Evolutionary conservation across 2,113 vertebrate genomes (phyloP).

Genomic region (Ptychochromis oligacanthus): DNA sequence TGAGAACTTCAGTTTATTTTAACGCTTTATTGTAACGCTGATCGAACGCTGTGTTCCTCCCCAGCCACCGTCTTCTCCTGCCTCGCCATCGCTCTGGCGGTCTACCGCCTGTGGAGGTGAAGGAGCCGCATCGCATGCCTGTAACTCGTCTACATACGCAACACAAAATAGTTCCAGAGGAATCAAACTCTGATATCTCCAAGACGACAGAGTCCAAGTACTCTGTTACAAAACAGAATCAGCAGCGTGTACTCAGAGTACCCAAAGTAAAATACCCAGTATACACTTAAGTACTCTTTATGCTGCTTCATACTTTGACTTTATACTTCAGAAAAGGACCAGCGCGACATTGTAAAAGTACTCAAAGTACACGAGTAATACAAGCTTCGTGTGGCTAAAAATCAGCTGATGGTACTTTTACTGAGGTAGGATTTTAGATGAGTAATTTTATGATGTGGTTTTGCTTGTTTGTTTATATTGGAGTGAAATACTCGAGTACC

Average conservation of each 20-base stretch:
- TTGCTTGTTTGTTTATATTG: too few species aligned
- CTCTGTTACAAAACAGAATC: neutral
- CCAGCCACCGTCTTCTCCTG: constrained; percentile 91
- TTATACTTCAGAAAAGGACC: neutral
- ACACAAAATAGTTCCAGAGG: neutral
- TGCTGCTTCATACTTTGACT: neutral
- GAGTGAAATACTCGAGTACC: too few species aligned
- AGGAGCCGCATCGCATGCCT: neutral
- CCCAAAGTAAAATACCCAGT: neutral
- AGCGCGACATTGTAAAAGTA: neutral
- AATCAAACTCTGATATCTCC: neutral
- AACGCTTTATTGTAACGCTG: neutral
- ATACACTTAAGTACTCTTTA: neutral
- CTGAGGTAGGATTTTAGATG: neutral
- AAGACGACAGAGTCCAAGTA: neutral
- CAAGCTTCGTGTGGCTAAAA: too few species aligned
- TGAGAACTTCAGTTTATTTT: fast-evolving
- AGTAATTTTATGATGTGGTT: too few species aligned
- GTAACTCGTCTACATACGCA: neutral
- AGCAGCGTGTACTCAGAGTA: neutral
- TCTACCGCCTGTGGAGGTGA: constrained; percentile 92
- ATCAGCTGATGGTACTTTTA: neutral
- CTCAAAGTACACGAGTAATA: neutral
- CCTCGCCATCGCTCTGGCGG: constrained; percentile 89
- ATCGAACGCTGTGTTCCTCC: neutral